Base-by-base conservation (phyloP, 1,140 invertebrate species). In the Papilio polyxenes region DNA sequence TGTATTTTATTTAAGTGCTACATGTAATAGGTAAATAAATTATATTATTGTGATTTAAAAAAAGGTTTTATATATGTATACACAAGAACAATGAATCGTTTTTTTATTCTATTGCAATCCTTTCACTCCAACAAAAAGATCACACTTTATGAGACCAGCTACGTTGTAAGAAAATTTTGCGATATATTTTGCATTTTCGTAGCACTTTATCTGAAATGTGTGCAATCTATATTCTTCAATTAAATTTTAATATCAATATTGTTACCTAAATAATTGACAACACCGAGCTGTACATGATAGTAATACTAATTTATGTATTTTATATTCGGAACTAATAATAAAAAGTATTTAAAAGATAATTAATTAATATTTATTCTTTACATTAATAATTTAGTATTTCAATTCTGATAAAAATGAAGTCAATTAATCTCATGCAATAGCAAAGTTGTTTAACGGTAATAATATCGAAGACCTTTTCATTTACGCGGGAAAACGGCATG, bases 401-500 rank as follows among this genome's bases (percentile, higher is more conserved):
- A 59, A 10, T 62, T 7, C 9, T 62, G 59, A 62, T 65, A 65
- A 65, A 65, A 23, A n/a, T 62, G 11, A 65, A 31, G 20, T 23
- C 62, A 10, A 65, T 4, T 31, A 65, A 23, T 11, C 3, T 13
- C 23, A 23, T 65, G n/a, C 20, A 62, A 23, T 23, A 62, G 10
- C 23, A 4, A 1, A 11, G 11, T 65, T 31, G 10, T 65, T 3
- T 31, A 65, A 65, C 20, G 20, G 40, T 44, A 44, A 23, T 65
- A 65, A 23, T 20, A 20, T 31, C 20, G 11, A 74, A 49, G 44
- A 62, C 31, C 75, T 81, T 31, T 75, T 37, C 48, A 49, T 74
- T 62, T 76, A 49, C 75, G 74, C 62, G 75, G 78, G 53, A 74
- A 82, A 79, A 82, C 81, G 74, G 81, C 48, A 65, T 76, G 37